Evolutionary conservation across 2,797 vertebrate species (phyloP), one percentile per base, ranked within the genome.

Genomic region (Sarcoramphus papa): DNA sequence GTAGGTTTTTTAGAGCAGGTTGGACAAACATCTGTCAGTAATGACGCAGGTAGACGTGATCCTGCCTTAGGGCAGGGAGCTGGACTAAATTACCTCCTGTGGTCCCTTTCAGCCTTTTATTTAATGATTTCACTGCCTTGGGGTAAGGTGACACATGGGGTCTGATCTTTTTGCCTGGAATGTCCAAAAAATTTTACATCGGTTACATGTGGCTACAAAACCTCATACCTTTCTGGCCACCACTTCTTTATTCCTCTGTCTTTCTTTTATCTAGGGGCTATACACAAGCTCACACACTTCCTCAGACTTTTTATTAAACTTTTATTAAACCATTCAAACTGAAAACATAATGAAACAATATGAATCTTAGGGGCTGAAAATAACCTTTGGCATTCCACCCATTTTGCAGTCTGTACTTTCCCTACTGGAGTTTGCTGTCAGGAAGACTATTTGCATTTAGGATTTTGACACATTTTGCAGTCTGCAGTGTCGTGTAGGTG

Each of bases 21-120:
- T 97, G 96, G 95, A 96, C 95, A 97, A 96, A 96, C 95, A 92
- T 97, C 96, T 96, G 96, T 95, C 96, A 85, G 70, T 53, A 93
- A 92, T 97, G 95, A 96, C 77, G 90, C 93, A 96, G 88, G 74
- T 64, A 96, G 95, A 95, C 20, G 0, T 28, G 93, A 82, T 87
- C 81, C 60, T 85, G 93, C 96, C 81, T 91, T 41, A 89, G 91
- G 95, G 92, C 48, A 79, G 80, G 88, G 94, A 94, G 93, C 81
- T 82, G 95, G 92, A 77, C 95, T 85, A 94, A 95, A 91, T 95
- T 94, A 41, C 41, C 43, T 91, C 56, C 72, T 89, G 84, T 93
- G 74, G 96, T 93, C 95, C 84, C 84, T 94, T 88, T 78, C 86
- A 96, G 88, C 8, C 86, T 94, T 76, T 63, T 82, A 81, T 89